phyloP scores from a whole-genome alignment of 2,888 invertebrate genomes.

The Nymphalis urticae region DNA sequence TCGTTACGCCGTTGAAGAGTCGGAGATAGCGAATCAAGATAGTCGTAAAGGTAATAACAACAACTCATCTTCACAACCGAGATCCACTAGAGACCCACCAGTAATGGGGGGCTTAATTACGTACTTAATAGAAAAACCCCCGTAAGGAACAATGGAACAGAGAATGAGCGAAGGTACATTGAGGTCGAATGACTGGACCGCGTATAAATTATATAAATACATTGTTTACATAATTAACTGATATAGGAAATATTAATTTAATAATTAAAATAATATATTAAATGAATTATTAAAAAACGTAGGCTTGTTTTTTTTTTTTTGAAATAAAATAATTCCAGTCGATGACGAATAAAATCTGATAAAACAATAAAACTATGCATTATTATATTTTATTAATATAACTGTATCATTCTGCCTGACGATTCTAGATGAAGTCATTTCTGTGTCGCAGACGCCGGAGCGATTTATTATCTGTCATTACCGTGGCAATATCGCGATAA shows the following conservation, averaged over 20 bases:
- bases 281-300: background rate
- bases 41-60: constrained; percentile 39
- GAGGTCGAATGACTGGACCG: constrained; percentile 34
- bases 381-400: background rate
- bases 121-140: constrained; percentile 57
- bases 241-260: too few species aligned
- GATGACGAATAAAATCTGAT: background rate
- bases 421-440: constrained; percentile 41
- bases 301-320: too few species aligned
- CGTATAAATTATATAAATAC: background rate
- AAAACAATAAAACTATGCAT: background rate
- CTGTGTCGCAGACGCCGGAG: constrained; percentile 43
- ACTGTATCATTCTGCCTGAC: constrained; percentile 11
- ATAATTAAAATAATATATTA: too few species aligned
- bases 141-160: constrained; percentile 18
- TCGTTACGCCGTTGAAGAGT: background rate
- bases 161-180: constrained; percentile 23
- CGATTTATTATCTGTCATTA: constrained; percentile 67
- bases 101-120: constrained; percentile 56
- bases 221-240: background rate
- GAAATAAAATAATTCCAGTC: background rate
- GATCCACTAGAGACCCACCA: constrained; percentile 36
- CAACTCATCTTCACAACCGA: constrained; percentile 41
- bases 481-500: constrained; percentile 64
- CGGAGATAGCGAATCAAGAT: constrained; percentile 17